Evolutionary conservation across 1,140 invertebrate species (phyloP).

Genomic region (Zaprionus gabonicus): DNA sequence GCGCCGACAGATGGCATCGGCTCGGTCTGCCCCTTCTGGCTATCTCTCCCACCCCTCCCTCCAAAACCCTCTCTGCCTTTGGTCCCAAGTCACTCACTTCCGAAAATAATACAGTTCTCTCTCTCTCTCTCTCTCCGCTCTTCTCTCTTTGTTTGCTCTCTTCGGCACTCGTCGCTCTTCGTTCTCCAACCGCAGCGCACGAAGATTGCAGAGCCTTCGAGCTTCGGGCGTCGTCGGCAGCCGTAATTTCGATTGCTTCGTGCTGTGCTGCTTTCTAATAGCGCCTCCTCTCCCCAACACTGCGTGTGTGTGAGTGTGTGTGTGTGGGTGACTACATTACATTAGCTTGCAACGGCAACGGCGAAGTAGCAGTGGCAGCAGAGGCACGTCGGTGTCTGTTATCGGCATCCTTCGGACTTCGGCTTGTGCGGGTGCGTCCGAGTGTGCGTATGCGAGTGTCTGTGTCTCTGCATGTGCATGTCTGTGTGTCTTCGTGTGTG

Average conservation of each 20-base stretch:
- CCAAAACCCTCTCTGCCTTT: not conserved
- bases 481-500: constrained; percentile 5
- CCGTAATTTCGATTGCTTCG: constrained; percentile 68
- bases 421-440: constrained; percentile 31
- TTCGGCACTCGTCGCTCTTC: constrained; percentile 16
- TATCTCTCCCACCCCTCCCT: not conserved
- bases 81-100: constrained; percentile 21
- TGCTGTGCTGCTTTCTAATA: constrained; percentile 73
- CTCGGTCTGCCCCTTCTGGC: not conserved
- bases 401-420: constrained; percentile 49
- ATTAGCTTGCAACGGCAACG: constrained; percentile 63
- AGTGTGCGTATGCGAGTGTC: constrained; percentile 14
- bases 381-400: constrained; percentile 31
- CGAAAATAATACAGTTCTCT: constrained; percentile 10
- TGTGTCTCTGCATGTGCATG: constrained; percentile 10
- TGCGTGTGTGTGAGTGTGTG: constrained; percentile 14
- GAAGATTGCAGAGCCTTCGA: constrained; percentile 69
- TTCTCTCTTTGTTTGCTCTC: constrained; percentile 15
- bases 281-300: constrained; percentile 58
- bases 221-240: constrained; percentile 23
- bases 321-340: constrained; percentile 68
- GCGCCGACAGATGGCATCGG: not conserved
- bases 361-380: constrained; percentile 47
- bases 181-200: constrained; percentile 32
- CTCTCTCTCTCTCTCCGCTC: not conserved